These are phyloP conservation scores for Irena cyanogastra DNA, from an alignment of 2,113 vertebrate species.

Conservation along the genomic window DNA sequence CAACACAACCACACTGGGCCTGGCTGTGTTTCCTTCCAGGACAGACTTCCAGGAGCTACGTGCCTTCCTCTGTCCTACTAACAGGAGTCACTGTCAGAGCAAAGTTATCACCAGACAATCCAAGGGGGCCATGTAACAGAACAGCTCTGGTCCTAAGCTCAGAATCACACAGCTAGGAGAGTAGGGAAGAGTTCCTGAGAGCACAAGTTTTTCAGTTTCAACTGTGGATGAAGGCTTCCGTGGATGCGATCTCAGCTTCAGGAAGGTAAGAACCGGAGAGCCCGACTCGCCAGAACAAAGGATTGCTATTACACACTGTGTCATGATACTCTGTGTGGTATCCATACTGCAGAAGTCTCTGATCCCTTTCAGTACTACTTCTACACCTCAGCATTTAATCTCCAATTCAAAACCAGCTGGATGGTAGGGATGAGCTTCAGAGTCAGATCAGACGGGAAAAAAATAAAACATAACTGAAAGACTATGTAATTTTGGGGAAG, in stretches of 20 bases:
- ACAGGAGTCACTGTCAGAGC: neutral
- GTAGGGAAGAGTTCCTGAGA: neutral
- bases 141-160: neutral
- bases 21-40: neutral
- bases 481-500: neutral
- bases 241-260: neutral
- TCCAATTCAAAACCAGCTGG: neutral
- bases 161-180: neutral
- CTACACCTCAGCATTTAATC: neutral
- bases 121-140: neutral
- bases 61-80: neutral
- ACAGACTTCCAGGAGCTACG: neutral
- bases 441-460: neutral
- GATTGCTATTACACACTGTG: neutral
- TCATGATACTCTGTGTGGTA: neutral
- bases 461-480: neutral
- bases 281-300: accelerated
- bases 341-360: neutral
- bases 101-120: neutral
- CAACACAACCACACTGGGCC: neutral
- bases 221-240: neutral
- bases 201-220: accelerated
- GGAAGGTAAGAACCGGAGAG: neutral
- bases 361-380: neutral
- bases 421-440: neutral